Percentiles rank a stretch among this genome's conserved stretches.
Evolutionary conservation across 2,888 invertebrate genomes (phyloP).

Genomic region (Julus scandinavius): DNA sequence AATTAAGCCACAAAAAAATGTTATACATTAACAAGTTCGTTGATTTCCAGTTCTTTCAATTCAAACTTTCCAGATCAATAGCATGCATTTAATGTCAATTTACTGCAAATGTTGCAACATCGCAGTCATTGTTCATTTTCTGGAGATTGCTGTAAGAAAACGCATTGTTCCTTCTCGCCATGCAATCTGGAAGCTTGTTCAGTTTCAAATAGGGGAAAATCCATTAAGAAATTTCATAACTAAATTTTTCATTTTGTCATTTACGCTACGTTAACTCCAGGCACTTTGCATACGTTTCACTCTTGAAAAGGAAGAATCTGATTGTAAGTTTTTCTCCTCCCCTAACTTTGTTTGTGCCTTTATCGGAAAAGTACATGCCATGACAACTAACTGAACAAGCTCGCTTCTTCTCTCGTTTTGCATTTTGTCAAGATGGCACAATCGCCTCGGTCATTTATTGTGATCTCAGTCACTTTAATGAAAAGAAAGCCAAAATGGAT

Average conservation of each 20-base stretch:
- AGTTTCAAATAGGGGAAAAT: neutral
- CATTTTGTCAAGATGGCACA: constrained; percentile 33
- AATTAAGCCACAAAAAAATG: too few species aligned
- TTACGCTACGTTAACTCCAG: constrained; percentile 23
- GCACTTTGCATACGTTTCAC: constrained; percentile 14
- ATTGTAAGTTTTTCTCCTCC: neutral
- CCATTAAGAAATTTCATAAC: constrained; percentile 33
- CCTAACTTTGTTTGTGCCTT: neutral
- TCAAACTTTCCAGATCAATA: too few species aligned
- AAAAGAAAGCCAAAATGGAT: neutral
- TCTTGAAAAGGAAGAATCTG: too few species aligned
- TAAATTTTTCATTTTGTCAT: constrained; percentile 33
- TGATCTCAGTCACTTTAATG: constrained; percentile 11
- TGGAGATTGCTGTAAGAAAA: neutral
- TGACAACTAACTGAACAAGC: neutral
- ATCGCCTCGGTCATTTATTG: constrained; percentile 33
- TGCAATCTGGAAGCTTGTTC: neutral
- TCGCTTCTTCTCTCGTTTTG: neutral
- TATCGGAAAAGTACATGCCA: neutral
- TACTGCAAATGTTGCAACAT: too few species aligned
- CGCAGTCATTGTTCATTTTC: neutral
- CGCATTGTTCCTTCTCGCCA: neutral
- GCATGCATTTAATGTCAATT: too few species aligned
- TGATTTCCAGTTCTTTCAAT: too few species aligned
- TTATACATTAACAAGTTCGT: too few species aligned